Evolutionary conservation across 2,797 vertebrate genomes (phyloP).

Genomic region (Etheostoma perlongum): DNA sequence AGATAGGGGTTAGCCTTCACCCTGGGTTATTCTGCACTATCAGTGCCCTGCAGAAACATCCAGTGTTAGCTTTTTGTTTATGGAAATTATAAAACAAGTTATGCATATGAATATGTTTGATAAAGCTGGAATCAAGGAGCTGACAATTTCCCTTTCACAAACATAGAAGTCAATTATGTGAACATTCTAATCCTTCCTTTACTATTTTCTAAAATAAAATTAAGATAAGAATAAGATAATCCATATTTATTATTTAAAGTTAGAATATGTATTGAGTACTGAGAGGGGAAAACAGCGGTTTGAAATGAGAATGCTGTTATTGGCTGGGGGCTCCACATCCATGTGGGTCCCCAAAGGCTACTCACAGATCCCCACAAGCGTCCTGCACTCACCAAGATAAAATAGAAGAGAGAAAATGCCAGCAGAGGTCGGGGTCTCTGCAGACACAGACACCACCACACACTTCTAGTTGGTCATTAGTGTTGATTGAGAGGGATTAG

Average conservation of each 20-base stretch:
- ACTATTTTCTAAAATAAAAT: not conserved
- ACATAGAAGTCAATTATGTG: not conserved
- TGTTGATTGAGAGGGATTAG: too few species aligned
- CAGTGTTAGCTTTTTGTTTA: not conserved
- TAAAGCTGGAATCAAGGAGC: not conserved
- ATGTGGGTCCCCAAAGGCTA: too few species aligned
- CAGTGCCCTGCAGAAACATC: not conserved
- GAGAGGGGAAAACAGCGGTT: too few species aligned
- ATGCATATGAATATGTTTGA: not conserved
- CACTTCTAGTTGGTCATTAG: too few species aligned
- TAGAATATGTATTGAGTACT: too few species aligned
- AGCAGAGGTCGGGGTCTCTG: too few species aligned
- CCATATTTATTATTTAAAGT: not conserved
- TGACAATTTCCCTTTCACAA: not conserved
- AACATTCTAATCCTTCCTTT: not conserved
- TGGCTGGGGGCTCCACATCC: too few species aligned
- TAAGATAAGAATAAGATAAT: not conserved
- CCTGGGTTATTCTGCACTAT: conserved; percentile 2
- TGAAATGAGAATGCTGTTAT: too few species aligned
- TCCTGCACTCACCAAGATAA: too few species aligned
- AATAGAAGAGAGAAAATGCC: too few species aligned
- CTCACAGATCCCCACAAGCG: too few species aligned
- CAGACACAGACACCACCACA: too few species aligned
- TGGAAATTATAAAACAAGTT: not conserved
- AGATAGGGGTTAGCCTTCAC: conserved; percentile 3